These are phyloP conservation scores for Luidia sarsii DNA, from an alignment of 53 echinoderm and acorn worm genomes.

Conservation along the genomic window DNA sequence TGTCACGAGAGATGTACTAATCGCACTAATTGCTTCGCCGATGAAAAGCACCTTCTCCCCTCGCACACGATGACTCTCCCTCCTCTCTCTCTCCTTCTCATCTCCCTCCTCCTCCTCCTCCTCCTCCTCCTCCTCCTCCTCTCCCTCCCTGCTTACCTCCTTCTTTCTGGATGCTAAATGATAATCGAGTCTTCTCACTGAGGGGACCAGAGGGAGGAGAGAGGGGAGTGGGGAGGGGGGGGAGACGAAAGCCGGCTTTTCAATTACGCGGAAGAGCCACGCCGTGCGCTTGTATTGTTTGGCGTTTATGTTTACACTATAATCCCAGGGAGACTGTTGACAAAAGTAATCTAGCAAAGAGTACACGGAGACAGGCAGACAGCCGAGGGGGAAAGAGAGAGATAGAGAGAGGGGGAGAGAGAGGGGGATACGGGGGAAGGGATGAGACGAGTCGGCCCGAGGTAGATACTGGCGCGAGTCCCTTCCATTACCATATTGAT, in stretches of 20 bases:
- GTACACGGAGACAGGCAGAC: no score
- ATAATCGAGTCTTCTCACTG: no score
- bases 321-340: slow-evolving; percentile 47
- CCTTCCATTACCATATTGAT: slow-evolving; percentile 51
- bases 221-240: not conserved
- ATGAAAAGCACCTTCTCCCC: not conserved
- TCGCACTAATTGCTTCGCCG: slow-evolving; percentile 45
- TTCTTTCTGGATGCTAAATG: not conserved
- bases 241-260: slow-evolving; percentile 27
- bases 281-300: slow-evolving; percentile 45
- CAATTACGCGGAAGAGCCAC: slow-evolving; percentile 40
- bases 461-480: not conserved
- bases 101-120: slow-evolving; percentile 21
- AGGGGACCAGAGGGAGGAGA: no score
- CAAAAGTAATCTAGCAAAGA: slow-evolving; percentile 43
- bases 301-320: slow-evolving; percentile 55
- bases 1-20: slow-evolving; percentile 41
- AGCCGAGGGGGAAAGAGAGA: no score
- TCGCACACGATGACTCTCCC: slow-evolving; percentile 6
- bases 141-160: not conserved
- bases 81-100: slow-evolving; percentile 23
- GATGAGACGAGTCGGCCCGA: no score
- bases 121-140: not conserved
- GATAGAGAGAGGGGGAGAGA: no score
- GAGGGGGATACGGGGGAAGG: no score